These are phyloP conservation scores for Nomada fucata DNA, from an alignment of 2,888 invertebrate genomes.

Conservation along the genomic window DNA sequence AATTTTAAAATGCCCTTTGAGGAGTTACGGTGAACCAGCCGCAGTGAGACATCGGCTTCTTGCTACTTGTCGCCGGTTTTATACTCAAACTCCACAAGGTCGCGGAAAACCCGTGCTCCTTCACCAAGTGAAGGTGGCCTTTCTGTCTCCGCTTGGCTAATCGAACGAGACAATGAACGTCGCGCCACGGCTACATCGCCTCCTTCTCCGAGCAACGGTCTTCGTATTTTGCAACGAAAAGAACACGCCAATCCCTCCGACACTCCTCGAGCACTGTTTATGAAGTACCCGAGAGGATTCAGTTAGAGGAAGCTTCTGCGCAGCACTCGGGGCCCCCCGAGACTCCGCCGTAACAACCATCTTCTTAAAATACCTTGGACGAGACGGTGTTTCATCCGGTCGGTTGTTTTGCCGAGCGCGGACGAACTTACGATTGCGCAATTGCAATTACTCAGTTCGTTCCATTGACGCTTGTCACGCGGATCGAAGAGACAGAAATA, in stretches of 20 bases:
- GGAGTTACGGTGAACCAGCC: slow-evolving; percentile 42
- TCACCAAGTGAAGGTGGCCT: slow-evolving; percentile 59
- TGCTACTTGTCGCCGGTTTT: slow-evolving; percentile 56
- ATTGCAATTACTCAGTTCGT: not conserved
- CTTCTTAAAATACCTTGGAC: slow-evolving; percentile 24
- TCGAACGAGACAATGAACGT: slow-evolving; percentile 51
- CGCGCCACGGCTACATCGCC: not conserved
- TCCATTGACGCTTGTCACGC: not conserved
- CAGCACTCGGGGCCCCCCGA: not conserved
- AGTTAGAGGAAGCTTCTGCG: slow-evolving; percentile 13
- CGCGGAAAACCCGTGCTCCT: slow-evolving; percentile 69
- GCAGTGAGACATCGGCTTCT: slow-evolving; percentile 45
- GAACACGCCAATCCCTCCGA: not conserved
- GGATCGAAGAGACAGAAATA: no score
- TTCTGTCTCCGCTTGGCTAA: slow-evolving; percentile 43
- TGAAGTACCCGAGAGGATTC: slow-evolving; percentile 10
- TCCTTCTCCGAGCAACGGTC: not conserved
- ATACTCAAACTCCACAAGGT: slow-evolving; percentile 67
- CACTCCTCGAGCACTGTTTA: slow-evolving; percentile 13
- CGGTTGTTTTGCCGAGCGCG: not conserved
- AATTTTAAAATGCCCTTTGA: slow-evolving; percentile 67
- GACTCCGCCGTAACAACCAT: not conserved
- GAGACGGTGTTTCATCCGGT: not conserved
- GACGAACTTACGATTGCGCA: not conserved
- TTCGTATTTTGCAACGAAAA: not conserved